Percentiles rank a stretch among this genome's conserved stretches.
Conservation (phyloP, 2,888 invertebrate genomes). For the Cephus rjabovi region DNA sequence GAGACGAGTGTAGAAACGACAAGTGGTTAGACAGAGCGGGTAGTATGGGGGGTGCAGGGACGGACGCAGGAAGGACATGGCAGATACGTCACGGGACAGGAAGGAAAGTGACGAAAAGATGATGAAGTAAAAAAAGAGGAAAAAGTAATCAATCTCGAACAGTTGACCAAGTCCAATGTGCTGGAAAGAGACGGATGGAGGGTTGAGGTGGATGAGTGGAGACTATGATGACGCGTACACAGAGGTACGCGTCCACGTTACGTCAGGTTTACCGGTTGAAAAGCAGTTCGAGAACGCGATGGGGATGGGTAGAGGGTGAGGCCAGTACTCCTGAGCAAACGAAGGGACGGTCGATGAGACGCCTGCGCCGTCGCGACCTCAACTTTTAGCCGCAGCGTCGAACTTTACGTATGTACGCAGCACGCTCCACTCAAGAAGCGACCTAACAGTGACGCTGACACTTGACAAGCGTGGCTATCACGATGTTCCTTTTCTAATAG, state of each 20-base stretch:
- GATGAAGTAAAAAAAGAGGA: background rate
- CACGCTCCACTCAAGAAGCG: background rate
- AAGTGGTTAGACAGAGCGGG: background rate
- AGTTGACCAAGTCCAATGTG: conserved; percentile 16
- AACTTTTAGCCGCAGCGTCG: conserved; percentile 12
- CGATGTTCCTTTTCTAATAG: background rate
- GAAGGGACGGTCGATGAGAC: conserved; percentile 27
- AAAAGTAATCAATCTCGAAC: conserved; percentile 34
- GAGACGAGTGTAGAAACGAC: background rate
- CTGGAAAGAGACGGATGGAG: background rate
- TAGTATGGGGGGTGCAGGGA: background rate
- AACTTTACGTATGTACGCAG: background rate
- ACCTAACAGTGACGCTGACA: background rate
- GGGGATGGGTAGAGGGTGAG: background rate
- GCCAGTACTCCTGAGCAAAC: background rate
- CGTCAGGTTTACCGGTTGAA: conserved; percentile 34
- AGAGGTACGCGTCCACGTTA: conserved; percentile 14
- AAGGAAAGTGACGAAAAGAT: background rate
- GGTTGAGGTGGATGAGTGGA: conserved; percentile 10
- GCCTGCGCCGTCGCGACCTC: conserved; percentile 33
- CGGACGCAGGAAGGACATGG: background rate
- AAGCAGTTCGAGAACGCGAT: conserved; percentile 23
- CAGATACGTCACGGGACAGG: background rate
- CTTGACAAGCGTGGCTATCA: background rate
- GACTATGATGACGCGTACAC: background rate